Conservation (phyloP, 2,113 vertebrate genomes). For the Ceyx margarethae region DNA sequence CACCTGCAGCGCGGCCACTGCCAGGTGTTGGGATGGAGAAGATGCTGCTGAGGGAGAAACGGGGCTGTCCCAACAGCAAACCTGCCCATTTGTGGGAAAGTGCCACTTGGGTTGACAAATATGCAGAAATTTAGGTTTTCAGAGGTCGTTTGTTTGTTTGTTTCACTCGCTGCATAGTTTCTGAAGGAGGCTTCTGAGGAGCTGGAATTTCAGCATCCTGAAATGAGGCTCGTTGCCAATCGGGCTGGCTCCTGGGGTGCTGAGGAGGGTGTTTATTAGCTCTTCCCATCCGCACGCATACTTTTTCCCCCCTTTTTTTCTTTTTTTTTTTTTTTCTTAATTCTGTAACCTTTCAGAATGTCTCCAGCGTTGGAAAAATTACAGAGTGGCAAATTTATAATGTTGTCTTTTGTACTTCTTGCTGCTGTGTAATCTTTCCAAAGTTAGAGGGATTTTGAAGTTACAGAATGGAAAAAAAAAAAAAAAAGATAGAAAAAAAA, state of each 20-base stretch:
- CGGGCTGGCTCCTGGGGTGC: background rate
- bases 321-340: background rate
- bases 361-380: slow-evolving; percentile 52
- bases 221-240: background rate
- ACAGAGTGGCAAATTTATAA: slow-evolving; percentile 42
- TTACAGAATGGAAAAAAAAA: background rate
- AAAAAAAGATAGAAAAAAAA: background rate
- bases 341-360: slow-evolving; percentile 43
- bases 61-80: background rate
- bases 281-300: slow-evolving; percentile 9
- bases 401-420: slow-evolving; percentile 53
- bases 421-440: slow-evolving; percentile 44
- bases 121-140: background rate
- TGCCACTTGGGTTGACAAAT: background rate
- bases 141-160: background rate
- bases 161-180: background rate
- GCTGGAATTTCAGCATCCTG: background rate
- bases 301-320: background rate
- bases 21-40: background rate
- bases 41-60: background rate
- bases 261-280: background rate
- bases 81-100: background rate
- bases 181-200: background rate
- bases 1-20: background rate
- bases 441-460: slow-evolving; percentile 45